These are phyloP conservation scores for Arvicanthis niloticus DNA, from an alignment of 2,113 vertebrate genomes.

Conservation along the genomic window DNA sequence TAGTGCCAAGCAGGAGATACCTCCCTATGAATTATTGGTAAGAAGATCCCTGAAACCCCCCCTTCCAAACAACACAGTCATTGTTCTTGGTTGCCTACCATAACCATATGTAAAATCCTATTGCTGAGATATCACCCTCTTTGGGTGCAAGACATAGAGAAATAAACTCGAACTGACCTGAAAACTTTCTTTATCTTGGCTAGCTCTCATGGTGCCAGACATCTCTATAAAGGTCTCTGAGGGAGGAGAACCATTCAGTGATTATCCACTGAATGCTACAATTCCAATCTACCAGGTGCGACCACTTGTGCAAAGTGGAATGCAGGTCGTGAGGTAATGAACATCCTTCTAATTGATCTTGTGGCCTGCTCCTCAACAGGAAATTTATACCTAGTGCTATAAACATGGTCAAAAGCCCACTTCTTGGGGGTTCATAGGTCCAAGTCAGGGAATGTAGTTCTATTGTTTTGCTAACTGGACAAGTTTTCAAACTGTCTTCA, in stretches of 20 bases:
- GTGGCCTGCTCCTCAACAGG: neutral
- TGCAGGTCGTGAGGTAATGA: neutral
- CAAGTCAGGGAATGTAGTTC: neutral
- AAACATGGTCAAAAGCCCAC: neutral
- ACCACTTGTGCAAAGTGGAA: neutral
- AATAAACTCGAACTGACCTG: neutral
- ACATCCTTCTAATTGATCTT: neutral
- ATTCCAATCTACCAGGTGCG: no score
- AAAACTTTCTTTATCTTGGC: neutral
- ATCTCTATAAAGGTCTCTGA: neutral
- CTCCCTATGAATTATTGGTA: neutral
- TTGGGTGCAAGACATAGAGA: neutral
- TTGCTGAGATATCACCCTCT: no score
- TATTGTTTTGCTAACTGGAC: neutral
- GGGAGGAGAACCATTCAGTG: neutral
- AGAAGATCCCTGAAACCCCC: neutral
- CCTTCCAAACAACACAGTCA: neutral
- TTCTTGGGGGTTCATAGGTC: neutral
- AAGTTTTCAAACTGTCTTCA: neutral
- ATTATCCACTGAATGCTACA: no score
- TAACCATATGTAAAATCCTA: neutral
- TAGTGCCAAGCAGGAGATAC: no score
- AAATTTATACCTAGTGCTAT: neutral
- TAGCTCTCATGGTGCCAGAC: neutral
- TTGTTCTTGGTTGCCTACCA: neutral